These are phyloP conservation scores for Sula dactylatra DNA, from an alignment of 2,113 vertebrate genomes.

Conservation along the genomic window DNA sequence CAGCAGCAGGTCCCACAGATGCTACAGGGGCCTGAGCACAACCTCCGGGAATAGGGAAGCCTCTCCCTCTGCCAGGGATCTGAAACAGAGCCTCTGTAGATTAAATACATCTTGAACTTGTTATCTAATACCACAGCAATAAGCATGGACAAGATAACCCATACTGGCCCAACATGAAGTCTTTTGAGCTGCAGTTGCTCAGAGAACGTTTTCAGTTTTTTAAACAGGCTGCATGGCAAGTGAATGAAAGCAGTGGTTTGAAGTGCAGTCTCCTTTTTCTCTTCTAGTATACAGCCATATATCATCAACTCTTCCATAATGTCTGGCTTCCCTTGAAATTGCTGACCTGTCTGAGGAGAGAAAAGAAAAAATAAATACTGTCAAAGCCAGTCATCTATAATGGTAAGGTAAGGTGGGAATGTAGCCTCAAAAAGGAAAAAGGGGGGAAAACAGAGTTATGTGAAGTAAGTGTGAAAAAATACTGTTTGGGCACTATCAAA, in stretches of 20 bases:
- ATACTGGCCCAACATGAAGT: neutral
- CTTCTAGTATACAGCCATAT: neutral
- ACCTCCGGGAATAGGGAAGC: neutral
- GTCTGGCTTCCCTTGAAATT: slow-evolving; percentile 69
- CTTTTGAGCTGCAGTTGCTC: neutral
- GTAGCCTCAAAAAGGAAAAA: neutral
- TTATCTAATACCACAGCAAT: neutral
- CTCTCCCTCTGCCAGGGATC: neutral
- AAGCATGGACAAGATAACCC: neutral
- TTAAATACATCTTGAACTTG: neutral
- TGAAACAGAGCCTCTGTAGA: neutral
- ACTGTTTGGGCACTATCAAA: neutral
- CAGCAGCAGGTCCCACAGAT: neutral
- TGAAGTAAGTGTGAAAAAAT: neutral
- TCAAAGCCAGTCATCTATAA: neutral
- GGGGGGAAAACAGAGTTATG: neutral
- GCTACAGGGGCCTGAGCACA: neutral
- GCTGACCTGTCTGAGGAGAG: slow-evolving; percentile 46
- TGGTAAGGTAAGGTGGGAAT: neutral
- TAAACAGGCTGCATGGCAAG: neutral
- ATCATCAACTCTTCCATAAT: slow-evolving; percentile 71
- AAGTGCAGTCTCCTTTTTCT: neutral
- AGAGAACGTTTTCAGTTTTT: neutral
- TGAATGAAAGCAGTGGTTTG: neutral
- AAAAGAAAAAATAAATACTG: neutral